Evolutionary conservation across 1,140 invertebrate species (phyloP), one percentile per base, ranked within the genome.

Genomic region (Euura saliciscinereae): DNA sequence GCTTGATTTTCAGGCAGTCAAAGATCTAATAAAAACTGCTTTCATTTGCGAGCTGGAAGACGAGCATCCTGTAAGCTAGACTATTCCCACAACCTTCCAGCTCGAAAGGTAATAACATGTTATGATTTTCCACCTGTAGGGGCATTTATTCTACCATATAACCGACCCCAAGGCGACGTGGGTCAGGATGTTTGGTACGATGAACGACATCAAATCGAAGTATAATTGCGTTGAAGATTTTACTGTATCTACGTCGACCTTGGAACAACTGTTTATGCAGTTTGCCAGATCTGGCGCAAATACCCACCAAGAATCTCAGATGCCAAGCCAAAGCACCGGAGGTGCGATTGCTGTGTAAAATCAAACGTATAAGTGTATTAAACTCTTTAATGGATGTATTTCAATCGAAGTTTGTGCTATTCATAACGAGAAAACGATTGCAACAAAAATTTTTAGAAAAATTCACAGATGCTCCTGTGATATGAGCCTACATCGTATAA

Each of bases 211-310:
- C 2, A 87, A 85, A 66, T 76, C 74, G 43, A 81, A 79, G 64
- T 83, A 82, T 66, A 73, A 68, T 66, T 85, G 83, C 68, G 83
- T 88, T 44, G 85, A 87, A 44, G 85, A 87, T 77, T 88, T 84
- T 65, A 82, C 84, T 5, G 82, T 87, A 72, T 77, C 87, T 64
- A 86, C 86, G 6, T 84, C 86, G 11, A 86, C 86, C 0, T 78
- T 88, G 43, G 86, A 88, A 44, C 86, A 88, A 73, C 72, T 88
- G 28, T 88, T 87, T 69, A 81, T 88, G 51, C 82, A 87, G 44
- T 87, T 88, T 72, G 86, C 86, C 43, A 83, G 85, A 69, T 79
- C 80, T 28, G 28, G 28, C 28, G 28, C 28, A 28, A 28, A 28
- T 28, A 28, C 28, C 28, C 28, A 28, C 28, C 28, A 28, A 28